Base-by-base conservation (phyloP, 2,888 invertebrate genomes). In the Oligia latruncula region DNA sequence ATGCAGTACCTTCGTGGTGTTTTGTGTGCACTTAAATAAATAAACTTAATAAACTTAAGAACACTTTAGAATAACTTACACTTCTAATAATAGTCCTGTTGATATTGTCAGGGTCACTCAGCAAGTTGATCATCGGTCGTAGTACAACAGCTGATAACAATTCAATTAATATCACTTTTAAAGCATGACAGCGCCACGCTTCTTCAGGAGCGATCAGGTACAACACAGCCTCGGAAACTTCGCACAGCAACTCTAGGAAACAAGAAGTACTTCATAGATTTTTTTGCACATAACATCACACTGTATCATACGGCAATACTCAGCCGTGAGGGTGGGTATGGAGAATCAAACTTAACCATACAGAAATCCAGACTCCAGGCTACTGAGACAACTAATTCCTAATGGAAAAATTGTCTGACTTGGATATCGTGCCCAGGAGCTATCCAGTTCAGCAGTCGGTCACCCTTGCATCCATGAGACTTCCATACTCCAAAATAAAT, bases 51-150 rank as follows among this genome's bases (percentile, higher is more conserved):
- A 49, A 13, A 49, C 13, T 13, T 49, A 49, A 15, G 15, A 49
- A 49, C 15, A 15, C 15, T 49, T 49, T 49, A 52, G 52, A 52
- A 52, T 2, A 8, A 55, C 55, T 60, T 60, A 99, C 99, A 97
- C 98, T 97, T 98, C 98, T 98, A 91, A 99, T 97, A 92, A 99
- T 98, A 84, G 98, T 97, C 95, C 99, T 98, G 96, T 99, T 99
- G 88, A 99, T 98, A 93, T 98, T 99, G 97, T 99, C 99, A 74
- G 99, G 99, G 95, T 99, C 99, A 67, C 98, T 98, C 82, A 98
- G 94, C 87, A 98, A 95, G 91, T 98, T 97, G 71, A 99, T 95
- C 62, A 98, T 95, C 0, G 98, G 98, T 76, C 97, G 95, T 77
- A 99, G 97, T 74, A 98, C 98, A 91, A 98, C 98, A 43, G 98